Conservation (phyloP, 2,888 invertebrate genomes). For the Cancer borealis region DNA sequence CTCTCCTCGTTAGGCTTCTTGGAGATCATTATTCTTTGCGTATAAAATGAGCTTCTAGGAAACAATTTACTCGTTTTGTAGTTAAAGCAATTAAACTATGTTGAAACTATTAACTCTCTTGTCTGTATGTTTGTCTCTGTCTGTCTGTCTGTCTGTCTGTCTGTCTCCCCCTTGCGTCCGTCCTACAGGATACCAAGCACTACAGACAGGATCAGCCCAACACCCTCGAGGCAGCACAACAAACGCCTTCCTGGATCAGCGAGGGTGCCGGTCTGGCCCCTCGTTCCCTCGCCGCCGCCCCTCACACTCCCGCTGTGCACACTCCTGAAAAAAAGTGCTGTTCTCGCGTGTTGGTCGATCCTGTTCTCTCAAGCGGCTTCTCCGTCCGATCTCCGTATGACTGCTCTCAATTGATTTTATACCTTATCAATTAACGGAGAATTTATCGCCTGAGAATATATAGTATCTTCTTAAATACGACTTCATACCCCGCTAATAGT, state of each 20-base stretch:
- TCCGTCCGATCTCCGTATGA: constrained; percentile 4
- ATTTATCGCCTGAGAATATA: constrained; percentile 18
- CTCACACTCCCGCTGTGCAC: not conserved
- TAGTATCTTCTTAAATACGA: constrained; percentile 22
- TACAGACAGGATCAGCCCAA: not conserved
- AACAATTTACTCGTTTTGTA: not conserved
- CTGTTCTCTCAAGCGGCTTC: constrained; percentile 30
- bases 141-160: not conserved
- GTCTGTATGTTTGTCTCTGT: not conserved
- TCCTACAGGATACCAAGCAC: not conserved
- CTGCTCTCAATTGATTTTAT: constrained; percentile 43
- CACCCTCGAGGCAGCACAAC: not conserved
- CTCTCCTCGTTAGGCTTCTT: not conserved
- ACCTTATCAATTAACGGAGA: constrained; percentile 30
- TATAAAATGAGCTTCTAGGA: not conserved
- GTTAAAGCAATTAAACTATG: not conserved
- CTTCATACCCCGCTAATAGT: constrained; percentile 30
- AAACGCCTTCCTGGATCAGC: not conserved
- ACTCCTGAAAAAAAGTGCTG: not conserved
- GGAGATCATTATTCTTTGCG: not conserved
- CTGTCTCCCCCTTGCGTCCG: not conserved
- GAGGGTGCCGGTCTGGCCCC: not conserved
- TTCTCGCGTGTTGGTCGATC: constrained; percentile 27
- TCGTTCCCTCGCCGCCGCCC: constrained; percentile 10
- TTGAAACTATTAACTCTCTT: not conserved